Conservation (phyloP, 2,888 invertebrate genomes). For the Ptychoptera contaminata region DNA sequence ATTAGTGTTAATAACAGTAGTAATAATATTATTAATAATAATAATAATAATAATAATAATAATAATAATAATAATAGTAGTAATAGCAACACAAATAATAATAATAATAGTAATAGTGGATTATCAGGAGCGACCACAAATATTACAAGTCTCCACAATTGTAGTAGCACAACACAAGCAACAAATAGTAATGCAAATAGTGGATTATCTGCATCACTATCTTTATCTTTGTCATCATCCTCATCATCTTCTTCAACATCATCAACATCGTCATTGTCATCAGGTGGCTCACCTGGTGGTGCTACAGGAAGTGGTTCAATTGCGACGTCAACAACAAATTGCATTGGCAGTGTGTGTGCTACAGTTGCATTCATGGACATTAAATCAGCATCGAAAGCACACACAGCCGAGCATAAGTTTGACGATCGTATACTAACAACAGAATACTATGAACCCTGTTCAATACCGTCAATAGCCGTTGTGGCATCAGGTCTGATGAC, state of each 20-base stretch:
- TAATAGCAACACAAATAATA: slow-evolving; percentile 1
- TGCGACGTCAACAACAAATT: slow-evolving; percentile 14
- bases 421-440: slow-evolving; percentile 77
- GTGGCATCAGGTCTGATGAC: slow-evolving; percentile 27
- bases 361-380: slow-evolving; percentile 94
- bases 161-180: not conserved
- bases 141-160: not conserved
- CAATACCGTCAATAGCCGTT: slow-evolving; percentile 36
- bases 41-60: too few species aligned
- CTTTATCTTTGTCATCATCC: not conserved
- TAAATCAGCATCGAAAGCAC: slow-evolving; percentile 88
- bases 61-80: not conserved
- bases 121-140: not conserved
- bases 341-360: slow-evolving; percentile 39
- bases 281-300: slow-evolving; percentile 24
- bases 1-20: not conserved
- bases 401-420: slow-evolving; percentile 76
- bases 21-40: not conserved
- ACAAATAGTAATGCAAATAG: too few species aligned
- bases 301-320: slow-evolving; percentile 20
- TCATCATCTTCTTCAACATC: not conserved
- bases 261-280: not conserved
- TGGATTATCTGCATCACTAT: not conserved
- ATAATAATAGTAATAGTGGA: slow-evolving; percentile 1
- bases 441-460: slow-evolving; percentile 79